phyloP scores from a whole-genome alignment of 2,888 invertebrate species.

The Linyphia triangularis region DNA sequence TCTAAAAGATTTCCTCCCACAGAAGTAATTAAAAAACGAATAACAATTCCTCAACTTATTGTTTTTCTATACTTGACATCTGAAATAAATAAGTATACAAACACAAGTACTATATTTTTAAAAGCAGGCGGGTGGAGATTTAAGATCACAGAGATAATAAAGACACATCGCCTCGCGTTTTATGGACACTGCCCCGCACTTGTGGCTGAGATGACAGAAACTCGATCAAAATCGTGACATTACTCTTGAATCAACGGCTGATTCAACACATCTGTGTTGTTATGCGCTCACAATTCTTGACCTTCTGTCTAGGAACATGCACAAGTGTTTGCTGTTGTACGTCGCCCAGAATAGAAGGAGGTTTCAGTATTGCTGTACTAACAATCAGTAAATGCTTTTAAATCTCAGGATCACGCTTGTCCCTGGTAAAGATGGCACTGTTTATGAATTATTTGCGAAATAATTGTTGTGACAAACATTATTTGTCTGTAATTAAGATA shows the following conservation, averaged over 20 bases:
- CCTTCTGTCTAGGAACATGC: slow-evolving; percentile 24
- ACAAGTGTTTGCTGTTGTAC: slow-evolving; percentile 27
- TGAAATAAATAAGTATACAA: too few relatives aligned
- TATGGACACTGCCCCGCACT: neutral
- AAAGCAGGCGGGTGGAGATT: too few relatives aligned
- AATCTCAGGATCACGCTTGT: slow-evolving; percentile 14
- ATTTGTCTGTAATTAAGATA: neutral
- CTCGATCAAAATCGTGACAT: slow-evolving; percentile 46
- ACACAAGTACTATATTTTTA: too few relatives aligned
- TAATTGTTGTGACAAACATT: neutral
- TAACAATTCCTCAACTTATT: too few relatives aligned
- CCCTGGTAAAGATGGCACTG: neutral
- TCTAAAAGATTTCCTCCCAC: too few relatives aligned
- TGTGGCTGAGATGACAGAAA: slow-evolving; percentile 1
- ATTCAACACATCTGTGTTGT: slow-evolving; percentile 35
- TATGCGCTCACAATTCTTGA: neutral
- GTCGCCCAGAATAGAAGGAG: neutral
- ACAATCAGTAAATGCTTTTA: neutral
- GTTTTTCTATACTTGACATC: too few relatives aligned
- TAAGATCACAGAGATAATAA: too few relatives aligned
- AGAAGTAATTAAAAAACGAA: too few relatives aligned
- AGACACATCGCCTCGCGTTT: neutral
- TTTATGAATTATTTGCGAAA: neutral
- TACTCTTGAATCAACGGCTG: slow-evolving; percentile 11
- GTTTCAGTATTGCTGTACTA: neutral